Evolutionary conservation across 2,113 vertebrate genomes (phyloP).

Genomic region (Eubucco bourcierii): DNA sequence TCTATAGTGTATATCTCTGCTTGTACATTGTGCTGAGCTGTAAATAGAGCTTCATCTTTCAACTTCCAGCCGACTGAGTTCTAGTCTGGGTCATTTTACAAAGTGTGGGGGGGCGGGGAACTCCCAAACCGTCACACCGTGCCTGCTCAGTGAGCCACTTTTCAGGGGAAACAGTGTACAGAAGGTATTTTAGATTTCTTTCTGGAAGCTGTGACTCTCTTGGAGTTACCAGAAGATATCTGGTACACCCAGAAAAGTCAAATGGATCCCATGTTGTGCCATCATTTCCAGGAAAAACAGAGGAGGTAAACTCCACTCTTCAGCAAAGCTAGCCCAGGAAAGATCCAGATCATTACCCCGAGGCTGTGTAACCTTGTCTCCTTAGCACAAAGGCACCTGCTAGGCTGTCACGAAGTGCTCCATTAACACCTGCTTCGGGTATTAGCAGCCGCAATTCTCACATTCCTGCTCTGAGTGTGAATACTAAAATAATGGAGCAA

Average conservation of each 20-base stretch:
- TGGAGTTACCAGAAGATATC: background rate
- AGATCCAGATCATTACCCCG: background rate
- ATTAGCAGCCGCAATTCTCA: constrained; percentile 72
- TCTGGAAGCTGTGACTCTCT: background rate
- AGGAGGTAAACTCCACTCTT: background rate
- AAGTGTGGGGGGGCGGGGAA: no score
- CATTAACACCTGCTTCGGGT: constrained; percentile 71
- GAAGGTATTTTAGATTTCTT: background rate
- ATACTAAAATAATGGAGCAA: constrained; percentile 64
- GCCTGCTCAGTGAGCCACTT: background rate
- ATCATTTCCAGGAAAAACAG: background rate
- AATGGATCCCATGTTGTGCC: background rate
- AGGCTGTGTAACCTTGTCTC: constrained; percentile 72
- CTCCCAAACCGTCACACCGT: no score
- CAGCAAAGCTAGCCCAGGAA: background rate
- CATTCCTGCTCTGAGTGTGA: constrained; percentile 68
- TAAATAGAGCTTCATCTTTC: no score
- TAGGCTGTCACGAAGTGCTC: constrained; percentile 44
- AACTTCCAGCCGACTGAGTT: no score
- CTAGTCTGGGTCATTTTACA: no score
- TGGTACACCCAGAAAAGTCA: background rate
- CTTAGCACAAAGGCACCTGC: constrained; percentile 72
- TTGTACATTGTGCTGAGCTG: no score
- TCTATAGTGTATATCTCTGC: no score
- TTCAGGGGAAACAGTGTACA: background rate